These are phyloP conservation scores for Geothlypis trichas DNA, from an alignment of 2,113 vertebrate species.

Conservation along the genomic window DNA sequence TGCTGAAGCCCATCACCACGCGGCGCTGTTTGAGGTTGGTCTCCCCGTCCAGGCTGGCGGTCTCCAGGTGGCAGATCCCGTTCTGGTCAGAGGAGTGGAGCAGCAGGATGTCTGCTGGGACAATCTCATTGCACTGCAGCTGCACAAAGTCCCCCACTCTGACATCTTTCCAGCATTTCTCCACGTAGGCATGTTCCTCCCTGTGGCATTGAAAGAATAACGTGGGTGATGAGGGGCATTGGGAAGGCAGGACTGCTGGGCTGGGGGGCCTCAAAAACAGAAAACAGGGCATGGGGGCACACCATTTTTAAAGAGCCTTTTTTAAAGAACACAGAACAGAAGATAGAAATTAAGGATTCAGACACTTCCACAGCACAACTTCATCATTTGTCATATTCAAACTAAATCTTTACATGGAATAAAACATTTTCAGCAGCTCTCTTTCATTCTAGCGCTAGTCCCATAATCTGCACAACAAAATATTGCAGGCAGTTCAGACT, in stretches of 20 bases:
- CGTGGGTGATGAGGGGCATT: background rate
- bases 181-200: constrained; percentile 73
- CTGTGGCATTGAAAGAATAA: constrained; percentile 57
- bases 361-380: background rate
- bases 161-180: constrained; percentile 89
- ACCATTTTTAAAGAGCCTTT: background rate
- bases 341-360: background rate
- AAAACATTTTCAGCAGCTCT: background rate
- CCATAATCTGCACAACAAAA: background rate
- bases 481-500: background rate
- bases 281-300: background rate
- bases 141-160: constrained; percentile 90
- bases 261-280: background rate
- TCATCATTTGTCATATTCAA: background rate
- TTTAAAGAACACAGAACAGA: background rate
- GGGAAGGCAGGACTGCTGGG: background rate
- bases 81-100: constrained; percentile 86
- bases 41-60: constrained; percentile 91
- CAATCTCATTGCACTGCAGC: constrained; percentile 85
- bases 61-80: constrained; percentile 88
- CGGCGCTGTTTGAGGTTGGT: constrained; percentile 92
- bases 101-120: constrained; percentile 92
- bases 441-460: background rate
- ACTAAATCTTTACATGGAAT: background rate
- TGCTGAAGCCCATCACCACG: constrained; percentile 68